A percentile compares a stretch with the other conserved stretches of the same genome.
These are phyloP conservation scores for Arion vulgaris DNA, from an alignment of 1,140 invertebrate species.

Conservation along the genomic window DNA sequence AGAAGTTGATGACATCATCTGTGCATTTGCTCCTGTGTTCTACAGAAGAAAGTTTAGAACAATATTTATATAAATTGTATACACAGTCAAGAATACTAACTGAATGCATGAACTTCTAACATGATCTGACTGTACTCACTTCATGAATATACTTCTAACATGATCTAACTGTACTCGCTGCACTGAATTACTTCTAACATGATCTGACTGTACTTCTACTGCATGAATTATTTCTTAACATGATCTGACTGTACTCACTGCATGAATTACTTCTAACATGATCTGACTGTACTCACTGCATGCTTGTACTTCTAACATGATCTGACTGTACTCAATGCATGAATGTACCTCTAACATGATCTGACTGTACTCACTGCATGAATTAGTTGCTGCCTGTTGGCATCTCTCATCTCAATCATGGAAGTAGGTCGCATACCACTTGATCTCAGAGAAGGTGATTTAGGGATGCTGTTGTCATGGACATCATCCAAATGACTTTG, in stretches of 20 bases:
- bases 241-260: slow-evolving; percentile 17
- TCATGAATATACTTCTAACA: no score
- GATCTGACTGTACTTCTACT: no score
- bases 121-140: slow-evolving; percentile 17
- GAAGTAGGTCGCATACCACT: slow-evolving; percentile 36
- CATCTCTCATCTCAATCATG: slow-evolving; percentile 49
- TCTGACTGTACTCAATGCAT: no score
- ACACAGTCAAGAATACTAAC: no score
- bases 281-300: no score
- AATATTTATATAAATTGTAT: background rate
- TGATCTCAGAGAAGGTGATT: slow-evolving; percentile 27
- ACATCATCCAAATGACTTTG: slow-evolving; percentile 4
- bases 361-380: slow-evolving; percentile 29
- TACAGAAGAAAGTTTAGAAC: slow-evolving; percentile 1
- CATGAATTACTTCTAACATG: no score
- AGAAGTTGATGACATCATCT: slow-evolving; percentile 38
- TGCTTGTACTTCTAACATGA: no score
- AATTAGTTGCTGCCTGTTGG: slow-evolving; percentile 37
- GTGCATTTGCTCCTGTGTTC: slow-evolving; percentile 36
- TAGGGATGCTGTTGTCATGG: background rate
- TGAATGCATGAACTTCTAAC: no score
- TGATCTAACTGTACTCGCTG: no score
- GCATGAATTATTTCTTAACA: no score
- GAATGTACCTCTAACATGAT: no score
- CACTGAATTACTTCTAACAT: no score